Percentiles rank a stretch among this genome's conserved stretches.
Conservation (phyloP, 2,888 invertebrate species). For the Rhingia rostrata region DNA sequence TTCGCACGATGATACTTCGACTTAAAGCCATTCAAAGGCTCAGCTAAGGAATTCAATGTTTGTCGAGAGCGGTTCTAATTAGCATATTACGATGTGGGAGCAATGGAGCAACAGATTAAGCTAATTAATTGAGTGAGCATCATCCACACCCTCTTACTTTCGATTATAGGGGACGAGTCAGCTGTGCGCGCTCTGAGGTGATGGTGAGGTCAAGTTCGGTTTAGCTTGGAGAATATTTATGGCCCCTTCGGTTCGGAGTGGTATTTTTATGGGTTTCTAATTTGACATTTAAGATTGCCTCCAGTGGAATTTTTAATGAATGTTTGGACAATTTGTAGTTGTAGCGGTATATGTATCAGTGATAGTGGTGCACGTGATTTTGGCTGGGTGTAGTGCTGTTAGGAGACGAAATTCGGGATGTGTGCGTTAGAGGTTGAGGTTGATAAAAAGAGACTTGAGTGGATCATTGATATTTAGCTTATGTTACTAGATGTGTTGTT, state of each 20-base stretch:
- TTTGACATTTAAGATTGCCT: slow-evolving; percentile 53
- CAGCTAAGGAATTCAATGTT: slow-evolving; percentile 35
- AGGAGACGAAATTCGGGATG: slow-evolving; percentile 26
- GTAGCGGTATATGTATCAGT: slow-evolving; percentile 15
- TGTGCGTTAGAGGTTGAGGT: too few species aligned
- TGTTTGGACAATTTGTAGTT: slow-evolving; percentile 15
- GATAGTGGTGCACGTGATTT: slow-evolving; percentile 4
- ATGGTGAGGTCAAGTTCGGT: slow-evolving; percentile 55
- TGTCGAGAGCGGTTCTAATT: slow-evolving; percentile 54
- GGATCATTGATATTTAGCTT: too few species aligned
- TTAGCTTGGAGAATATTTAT: slow-evolving; percentile 7
- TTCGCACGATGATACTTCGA: slow-evolving; percentile 12
- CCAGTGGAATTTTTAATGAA: slow-evolving; percentile 45
- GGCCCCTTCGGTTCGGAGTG: neutral
- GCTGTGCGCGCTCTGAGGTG: neutral
- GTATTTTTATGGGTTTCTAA: slow-evolving; percentile 52
- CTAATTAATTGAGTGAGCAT: slow-evolving; percentile 64
- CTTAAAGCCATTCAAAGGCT: neutral
- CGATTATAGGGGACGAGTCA: neutral
- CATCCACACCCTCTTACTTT: slow-evolving; percentile 55
- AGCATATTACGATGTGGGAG: slow-evolving; percentile 45
- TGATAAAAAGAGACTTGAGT: too few species aligned
- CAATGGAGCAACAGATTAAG: slow-evolving; percentile 53
- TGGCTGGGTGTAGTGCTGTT: neutral
- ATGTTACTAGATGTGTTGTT: too few species aligned